Evolutionary conservation across 2,113 vertebrate species (phyloP).

Genomic region (Myrmophylax atrothorax): DNA sequence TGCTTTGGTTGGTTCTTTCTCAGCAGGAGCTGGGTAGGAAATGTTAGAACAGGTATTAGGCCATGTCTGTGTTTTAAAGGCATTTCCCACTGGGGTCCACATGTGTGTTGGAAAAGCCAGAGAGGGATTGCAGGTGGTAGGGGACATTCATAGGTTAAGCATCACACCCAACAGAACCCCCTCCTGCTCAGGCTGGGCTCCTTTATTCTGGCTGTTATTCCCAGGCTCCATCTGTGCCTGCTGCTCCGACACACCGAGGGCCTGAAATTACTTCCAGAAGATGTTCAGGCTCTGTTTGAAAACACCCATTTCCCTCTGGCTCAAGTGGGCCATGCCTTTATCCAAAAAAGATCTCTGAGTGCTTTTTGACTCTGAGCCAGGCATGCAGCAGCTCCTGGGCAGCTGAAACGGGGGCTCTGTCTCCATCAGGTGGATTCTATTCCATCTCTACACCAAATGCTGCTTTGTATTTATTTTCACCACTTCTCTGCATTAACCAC

Average conservation of each 20-base stretch:
- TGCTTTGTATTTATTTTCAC: not conserved
- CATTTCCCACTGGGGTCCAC: not conserved
- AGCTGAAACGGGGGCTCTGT: not conserved
- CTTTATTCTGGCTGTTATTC: not conserved
- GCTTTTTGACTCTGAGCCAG: not conserved
- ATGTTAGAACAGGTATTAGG: not conserved
- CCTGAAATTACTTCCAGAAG: not conserved
- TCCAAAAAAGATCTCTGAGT: not conserved
- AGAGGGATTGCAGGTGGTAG: not conserved
- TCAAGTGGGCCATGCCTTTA: accelerated
- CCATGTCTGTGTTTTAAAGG: not conserved
- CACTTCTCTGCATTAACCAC: not conserved
- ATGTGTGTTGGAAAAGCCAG: not conserved
- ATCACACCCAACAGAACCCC: not conserved
- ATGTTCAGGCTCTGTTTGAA: not conserved
- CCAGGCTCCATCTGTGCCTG: not conserved
- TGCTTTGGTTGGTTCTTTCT: not conserved
- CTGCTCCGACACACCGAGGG: not conserved
- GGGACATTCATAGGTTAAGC: not conserved
- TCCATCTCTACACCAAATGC: not conserved
- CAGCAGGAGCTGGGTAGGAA: not conserved
- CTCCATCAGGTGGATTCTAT: not conserved
- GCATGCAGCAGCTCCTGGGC: not conserved
- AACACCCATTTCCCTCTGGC: not conserved
- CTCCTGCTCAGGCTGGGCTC: not conserved